Evolutionary conservation across 2,888 invertebrate species (phyloP), one percentile per base, ranked within the genome.

Genomic region (Chrysolina haemoptera): DNA sequence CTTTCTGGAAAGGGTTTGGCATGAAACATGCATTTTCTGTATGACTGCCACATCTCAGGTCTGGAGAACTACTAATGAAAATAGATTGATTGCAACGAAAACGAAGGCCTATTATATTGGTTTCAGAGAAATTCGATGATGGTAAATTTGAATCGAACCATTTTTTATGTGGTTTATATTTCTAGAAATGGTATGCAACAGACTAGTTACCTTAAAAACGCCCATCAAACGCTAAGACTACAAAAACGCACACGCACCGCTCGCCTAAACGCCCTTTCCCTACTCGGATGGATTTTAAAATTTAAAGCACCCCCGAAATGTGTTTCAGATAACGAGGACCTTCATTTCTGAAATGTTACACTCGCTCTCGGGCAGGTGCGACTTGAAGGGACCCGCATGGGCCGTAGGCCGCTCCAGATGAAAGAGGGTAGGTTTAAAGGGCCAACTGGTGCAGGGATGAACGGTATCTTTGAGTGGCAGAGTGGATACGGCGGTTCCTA

Each of bases 361-460:
- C 70, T 63, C 59, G 55, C 62, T 70, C 41, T 40, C 10, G 3
- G 70, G 70, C 74, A 74, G 74, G 74, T 74, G 74, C 62, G 43
- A 59, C 8, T 4, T 59, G 59, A 59, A 59, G 59, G 59, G 59
- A 59, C 74, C 74, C 74, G 74, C 64, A 70, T 74, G 63, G 66
- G 63, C 66, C 50, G 9, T 1, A 10, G 50, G 71, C 22, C 63
- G 62, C 55, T 62, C 64, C 48, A 68, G 62, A 53, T 35, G 35
- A 41, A 22, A 64, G 68, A 70, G 70, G 74, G 74, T 70, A 41
- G 68, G 43, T 74, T 70, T 70, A 70, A 73, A 73, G 55, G 73
- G 40, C 64, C 65, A 43, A 62, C 35, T 59, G 59, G 59, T 59
- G 35, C 59, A 27, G 59, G n/a, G 59, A 27, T 59, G 59, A 59